Conservation (phyloP, 2,888 invertebrate genomes). For the Drosophila aldrichi region DNA sequence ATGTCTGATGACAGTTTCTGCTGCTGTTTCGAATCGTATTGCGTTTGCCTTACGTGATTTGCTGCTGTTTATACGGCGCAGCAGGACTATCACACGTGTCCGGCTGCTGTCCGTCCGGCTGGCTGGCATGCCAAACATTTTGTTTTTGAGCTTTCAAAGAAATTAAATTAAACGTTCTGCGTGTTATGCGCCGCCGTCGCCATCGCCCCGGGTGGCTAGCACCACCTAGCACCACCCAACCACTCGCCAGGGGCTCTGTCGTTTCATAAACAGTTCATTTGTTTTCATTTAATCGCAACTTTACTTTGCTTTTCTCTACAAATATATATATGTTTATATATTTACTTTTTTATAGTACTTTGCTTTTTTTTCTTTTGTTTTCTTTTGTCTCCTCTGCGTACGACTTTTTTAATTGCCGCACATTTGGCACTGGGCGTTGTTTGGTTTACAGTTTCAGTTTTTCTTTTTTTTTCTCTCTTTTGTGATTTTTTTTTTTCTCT, state of each 20-base stretch:
- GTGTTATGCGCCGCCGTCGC: conserved; percentile 55
- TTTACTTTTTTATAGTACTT: conserved; percentile 46
- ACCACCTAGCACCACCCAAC: conserved; percentile 6
- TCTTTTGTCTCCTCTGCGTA: conserved; percentile 38
- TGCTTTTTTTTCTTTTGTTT: conserved; percentile 28
- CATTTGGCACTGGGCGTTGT: conserved; percentile 65
- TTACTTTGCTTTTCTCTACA: conserved; percentile 54
- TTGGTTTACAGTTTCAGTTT: conserved; percentile 35
- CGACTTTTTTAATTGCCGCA: conserved; percentile 76
- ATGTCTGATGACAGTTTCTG: conserved; percentile 78
- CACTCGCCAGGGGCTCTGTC: conserved; percentile 61
- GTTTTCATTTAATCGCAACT: conserved; percentile 74
- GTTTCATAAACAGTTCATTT: conserved; percentile 83
- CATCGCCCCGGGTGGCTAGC: conserved; percentile 47
- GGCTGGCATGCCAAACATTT: conserved; percentile 69
- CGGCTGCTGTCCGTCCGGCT: conserved; percentile 54
- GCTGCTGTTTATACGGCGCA: conserved; percentile 51
- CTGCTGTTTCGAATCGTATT: conserved; percentile 9
- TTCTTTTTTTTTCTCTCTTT: conserved; percentile 13
- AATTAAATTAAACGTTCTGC: conserved; percentile 83
- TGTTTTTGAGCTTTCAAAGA: conserved; percentile 78
- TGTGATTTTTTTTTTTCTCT: neutral
- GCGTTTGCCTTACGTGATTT: conserved; percentile 64
- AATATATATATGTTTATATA: conserved; percentile 21
- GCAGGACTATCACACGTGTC: conserved; percentile 35